Base-by-base conservation (phyloP, 2,797 vertebrate species). In the Hippoglossus hippoglossus region DNA sequence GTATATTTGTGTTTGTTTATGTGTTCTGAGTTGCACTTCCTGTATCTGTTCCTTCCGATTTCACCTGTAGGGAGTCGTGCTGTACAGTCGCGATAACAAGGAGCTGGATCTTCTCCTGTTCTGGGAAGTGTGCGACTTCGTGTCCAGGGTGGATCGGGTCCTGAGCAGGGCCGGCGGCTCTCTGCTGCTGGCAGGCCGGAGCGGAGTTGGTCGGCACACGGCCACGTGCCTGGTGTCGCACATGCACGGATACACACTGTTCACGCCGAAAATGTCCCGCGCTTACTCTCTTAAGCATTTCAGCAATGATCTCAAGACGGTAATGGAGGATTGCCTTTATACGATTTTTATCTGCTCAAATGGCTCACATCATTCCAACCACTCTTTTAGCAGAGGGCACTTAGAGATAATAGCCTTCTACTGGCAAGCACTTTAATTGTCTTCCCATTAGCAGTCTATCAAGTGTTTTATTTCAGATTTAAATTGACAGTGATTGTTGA, bases 201-300 rank as follows among this genome's bases (percentile, higher is more conserved):
- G 97, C 5, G 98, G 98, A 15, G 96, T 99, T 6, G 98, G 98
- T 16, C 96, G 98, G 26, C 96, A 97, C 61, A 97, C 97, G 0
- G 89, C 94, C 75, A 94, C 96, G 0, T 95, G 93, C 49, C 89
- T 99, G 58, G 96, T 99, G 82, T 96, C 96, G 61, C 97, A 99
- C 73, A 98, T 99, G 98, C 97, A 98, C 0, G 95, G 96, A 67
- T 96, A 96, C 56, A 75, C 93, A 4, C 76, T 98, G 60, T 93
- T 96, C 89, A 96, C 97, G 0, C 98, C 97, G 18, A 97, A 95
- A 87, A 94, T 98, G 86, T 96, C 96, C 75, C 96, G 97, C 78
- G 95, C 94, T 26, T 99, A 99, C 78, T 87, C 92, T 24, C 87
- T 97, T 26, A 99, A 99, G 82, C 95, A 99, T 57, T 99, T 99